These are phyloP conservation scores for Andrena cerasifolii DNA, from an alignment of 1,140 invertebrate genomes.

Conservation along the genomic window DNA sequence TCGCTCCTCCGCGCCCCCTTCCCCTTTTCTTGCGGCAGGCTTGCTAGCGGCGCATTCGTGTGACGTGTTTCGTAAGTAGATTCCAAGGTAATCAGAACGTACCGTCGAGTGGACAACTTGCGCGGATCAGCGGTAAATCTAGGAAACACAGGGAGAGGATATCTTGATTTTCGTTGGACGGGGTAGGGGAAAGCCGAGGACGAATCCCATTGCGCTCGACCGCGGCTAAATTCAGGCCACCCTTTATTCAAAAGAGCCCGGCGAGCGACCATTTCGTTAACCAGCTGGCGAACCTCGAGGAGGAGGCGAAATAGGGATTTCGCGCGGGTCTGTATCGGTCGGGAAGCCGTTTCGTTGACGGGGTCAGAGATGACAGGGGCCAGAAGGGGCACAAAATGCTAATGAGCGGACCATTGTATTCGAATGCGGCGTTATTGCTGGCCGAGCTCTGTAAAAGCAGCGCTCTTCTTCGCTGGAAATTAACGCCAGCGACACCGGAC, in stretches of 20 bases:
- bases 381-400: constrained; percentile 59
- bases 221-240: constrained; percentile 8
- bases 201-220: background rate
- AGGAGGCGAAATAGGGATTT: constrained; percentile 8
- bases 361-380: constrained; percentile 64
- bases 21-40: no score
- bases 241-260: constrained; percentile 15
- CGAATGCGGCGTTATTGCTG: constrained; percentile 59
- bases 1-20: background rate
- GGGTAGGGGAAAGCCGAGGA: constrained; percentile 7
- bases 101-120: background rate
- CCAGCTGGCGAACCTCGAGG: constrained; percentile 27
- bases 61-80: background rate
- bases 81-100: background rate
- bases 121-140: background rate
- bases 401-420: constrained; percentile 64
- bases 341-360: constrained; percentile 50
- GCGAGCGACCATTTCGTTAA: constrained; percentile 29
- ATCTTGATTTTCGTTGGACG: constrained; percentile 24
- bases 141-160: no score
- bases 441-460: background rate
- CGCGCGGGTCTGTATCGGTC: constrained; percentile 5
- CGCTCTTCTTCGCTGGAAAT: background rate
- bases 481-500: background rate
- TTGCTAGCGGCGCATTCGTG: background rate